phyloP scores from a whole-genome alignment of 2,113 vertebrate species.

The Cyprichromis sp. region DNA sequence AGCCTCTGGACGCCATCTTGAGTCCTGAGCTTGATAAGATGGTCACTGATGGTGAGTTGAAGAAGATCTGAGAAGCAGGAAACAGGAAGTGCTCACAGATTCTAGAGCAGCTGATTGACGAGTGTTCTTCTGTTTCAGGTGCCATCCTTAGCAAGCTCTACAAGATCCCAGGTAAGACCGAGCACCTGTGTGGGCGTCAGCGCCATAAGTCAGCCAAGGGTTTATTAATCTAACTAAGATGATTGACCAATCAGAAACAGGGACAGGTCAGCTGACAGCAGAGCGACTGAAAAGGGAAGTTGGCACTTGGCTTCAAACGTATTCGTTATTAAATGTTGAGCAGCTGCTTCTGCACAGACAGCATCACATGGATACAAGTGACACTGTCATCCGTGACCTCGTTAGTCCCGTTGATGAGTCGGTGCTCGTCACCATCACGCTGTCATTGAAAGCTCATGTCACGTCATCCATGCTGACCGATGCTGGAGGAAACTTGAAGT shows the following conservation, averaged over 20 bases:
- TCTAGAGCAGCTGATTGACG: neutral
- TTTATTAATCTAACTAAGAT: neutral
- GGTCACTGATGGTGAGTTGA: conserved; percentile 86
- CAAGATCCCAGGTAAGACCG: conserved; percentile 88
- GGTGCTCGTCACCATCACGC: neutral
- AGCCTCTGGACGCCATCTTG: conserved; percentile 90
- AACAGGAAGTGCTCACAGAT: neutral
- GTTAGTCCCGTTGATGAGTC: neutral
- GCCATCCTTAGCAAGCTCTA: conserved; percentile 91
- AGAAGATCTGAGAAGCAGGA: neutral
- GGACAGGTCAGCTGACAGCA: neutral
- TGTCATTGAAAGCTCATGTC: neutral
- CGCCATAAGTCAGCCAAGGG: neutral
- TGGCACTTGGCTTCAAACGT: neutral
- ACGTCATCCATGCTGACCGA: neutral
- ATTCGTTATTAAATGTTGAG: rapidly evolving
- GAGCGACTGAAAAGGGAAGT: neutral
- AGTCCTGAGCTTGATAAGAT: conserved; percentile 97
- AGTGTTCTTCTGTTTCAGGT: conserved; percentile 65
- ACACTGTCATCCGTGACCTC: neutral
- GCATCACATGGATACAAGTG: neutral
- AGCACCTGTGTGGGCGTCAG: neutral
- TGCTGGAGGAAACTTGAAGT: neutral
- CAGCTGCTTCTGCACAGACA: neutral
- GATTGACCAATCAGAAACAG: neutral